These are phyloP conservation scores for Drosophila bocki DNA, from an alignment of 1,140 invertebrate genomes.

Conservation along the genomic window DNA sequence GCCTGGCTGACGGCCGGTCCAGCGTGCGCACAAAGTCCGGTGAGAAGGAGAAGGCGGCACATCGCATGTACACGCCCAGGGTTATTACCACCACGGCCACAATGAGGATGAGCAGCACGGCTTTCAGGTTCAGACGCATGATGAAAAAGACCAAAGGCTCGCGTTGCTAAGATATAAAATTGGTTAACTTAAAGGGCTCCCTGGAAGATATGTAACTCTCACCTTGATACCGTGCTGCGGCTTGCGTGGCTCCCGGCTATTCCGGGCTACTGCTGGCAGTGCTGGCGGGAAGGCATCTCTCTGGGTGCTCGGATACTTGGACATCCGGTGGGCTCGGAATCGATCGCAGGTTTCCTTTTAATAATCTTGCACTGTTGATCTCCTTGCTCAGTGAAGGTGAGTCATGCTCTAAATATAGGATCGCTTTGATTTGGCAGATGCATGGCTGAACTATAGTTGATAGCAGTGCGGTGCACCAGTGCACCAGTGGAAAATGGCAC, in stretches of 20 bases:
- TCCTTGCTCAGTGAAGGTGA: not conserved
- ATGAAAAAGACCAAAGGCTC: slow-evolving; percentile 85
- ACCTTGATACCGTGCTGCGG: slow-evolving; percentile 43
- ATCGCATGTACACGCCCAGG: slow-evolving; percentile 86
- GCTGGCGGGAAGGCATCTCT: slow-evolving; percentile 34
- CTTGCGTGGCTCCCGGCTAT: slow-evolving; percentile 38
- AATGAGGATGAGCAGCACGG: slow-evolving; percentile 85
- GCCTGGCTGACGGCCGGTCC: slow-evolving; percentile 28
- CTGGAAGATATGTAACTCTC: not conserved
- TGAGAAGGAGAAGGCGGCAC: slow-evolving; percentile 85
- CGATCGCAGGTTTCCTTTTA: not conserved
- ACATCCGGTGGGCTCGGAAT: slow-evolving; percentile 22
- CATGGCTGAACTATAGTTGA: slow-evolving; percentile 19
- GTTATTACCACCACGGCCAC: slow-evolving; percentile 85
- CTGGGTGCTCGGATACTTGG: slow-evolving; percentile 16
- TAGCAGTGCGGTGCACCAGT: slow-evolving; percentile 27
- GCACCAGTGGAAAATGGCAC: slow-evolving; percentile 10
- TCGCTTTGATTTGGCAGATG: slow-evolving; percentile 21
- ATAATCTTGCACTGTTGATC: not conserved
- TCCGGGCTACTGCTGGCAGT: slow-evolving; percentile 25
- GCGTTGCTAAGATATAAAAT: slow-evolving; percentile 42
- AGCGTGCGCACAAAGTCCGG: slow-evolving; percentile 69
- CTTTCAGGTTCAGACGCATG: slow-evolving; percentile 87
- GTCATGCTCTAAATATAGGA: slow-evolving; percentile 41
- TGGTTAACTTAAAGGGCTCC: not conserved